These are phyloP conservation scores for Tetragnatha montana DNA, from an alignment of 2,888 invertebrate genomes.

Conservation along the genomic window DNA sequence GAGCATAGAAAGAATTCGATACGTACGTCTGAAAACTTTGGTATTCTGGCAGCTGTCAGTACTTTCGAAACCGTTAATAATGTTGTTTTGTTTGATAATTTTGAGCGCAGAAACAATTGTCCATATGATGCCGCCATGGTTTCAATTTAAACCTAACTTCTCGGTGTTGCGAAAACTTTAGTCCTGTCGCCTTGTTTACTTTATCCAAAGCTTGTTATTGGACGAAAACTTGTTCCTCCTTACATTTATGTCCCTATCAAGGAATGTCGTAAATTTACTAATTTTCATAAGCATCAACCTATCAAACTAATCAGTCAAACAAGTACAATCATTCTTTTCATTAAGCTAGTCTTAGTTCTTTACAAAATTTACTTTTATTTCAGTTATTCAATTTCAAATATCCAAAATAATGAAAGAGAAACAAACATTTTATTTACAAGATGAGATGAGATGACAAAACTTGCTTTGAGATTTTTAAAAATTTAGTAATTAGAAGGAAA, in stretches of 20 bases:
- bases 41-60: not conserved
- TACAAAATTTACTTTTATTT: too few relatives aligned
- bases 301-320: too few relatives aligned
- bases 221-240: not conserved
- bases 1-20: not conserved
- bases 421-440: too few relatives aligned
- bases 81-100: slow-evolving; percentile 24
- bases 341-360: too few relatives aligned
- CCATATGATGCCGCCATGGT: slow-evolving; percentile 36
- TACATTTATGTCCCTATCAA: not conserved
- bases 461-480: too few relatives aligned
- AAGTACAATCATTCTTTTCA: too few relatives aligned
- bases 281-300: not conserved
- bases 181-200: not conserved
- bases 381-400: too few relatives aligned
- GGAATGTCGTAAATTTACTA: not conserved
- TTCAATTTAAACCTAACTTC: not conserved
- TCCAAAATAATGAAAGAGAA: too few relatives aligned
- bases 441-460: too few relatives aligned
- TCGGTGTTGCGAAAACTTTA: not conserved
- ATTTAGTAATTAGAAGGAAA: too few relatives aligned
- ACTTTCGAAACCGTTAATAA: slow-evolving; percentile 22
- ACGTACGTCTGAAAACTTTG: slow-evolving; percentile 5
- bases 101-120: slow-evolving; percentile 19
- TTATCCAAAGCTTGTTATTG: not conserved